Evolutionary conservation across 2,113 vertebrate genomes (phyloP).

Genomic region (Blennius ocellaris): DNA sequence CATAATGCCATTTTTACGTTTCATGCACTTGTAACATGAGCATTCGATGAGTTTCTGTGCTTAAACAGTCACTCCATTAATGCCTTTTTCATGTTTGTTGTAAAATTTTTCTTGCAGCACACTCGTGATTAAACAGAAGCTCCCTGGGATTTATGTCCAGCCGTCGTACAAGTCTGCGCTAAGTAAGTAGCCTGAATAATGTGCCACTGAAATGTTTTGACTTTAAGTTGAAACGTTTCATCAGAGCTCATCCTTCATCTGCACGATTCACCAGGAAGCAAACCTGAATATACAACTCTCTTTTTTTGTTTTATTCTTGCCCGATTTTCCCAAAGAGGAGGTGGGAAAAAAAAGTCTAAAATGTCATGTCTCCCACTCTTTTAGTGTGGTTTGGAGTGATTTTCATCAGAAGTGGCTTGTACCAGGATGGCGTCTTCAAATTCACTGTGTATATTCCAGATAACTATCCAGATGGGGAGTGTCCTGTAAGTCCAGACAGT

Average conservation of each 20-base stretch:
- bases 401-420: conserved; percentile 96
- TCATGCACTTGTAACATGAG: too few species aligned
- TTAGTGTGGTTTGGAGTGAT: conserved; percentile 99
- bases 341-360: conserved; percentile 3
- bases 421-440: conserved; percentile 98
- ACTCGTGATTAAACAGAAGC: conserved; percentile 95
- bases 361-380: conserved; percentile 31
- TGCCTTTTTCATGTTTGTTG: too few species aligned
- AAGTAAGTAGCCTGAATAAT: conserved; percentile 90
- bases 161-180: conserved; percentile 96
- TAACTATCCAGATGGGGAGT: conserved; percentile 98
- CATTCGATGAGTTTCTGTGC: too few species aligned
- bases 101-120: conserved; percentile 84
- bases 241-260: too few species aligned
- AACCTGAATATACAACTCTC: too few species aligned
- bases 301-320: neutral
- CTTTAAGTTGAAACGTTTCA: too few species aligned
- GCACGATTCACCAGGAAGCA: too few species aligned
- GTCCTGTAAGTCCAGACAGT: conserved; percentile 82
- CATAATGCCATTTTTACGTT: neutral
- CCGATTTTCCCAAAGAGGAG: neutral
- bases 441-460: conserved; percentile 99
- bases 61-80: too few species aligned
- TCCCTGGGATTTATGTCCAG: conserved; percentile 97
- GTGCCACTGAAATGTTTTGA: too few species aligned